A percentile compares a stretch with the other conserved stretches of the same genome.
phyloP scores from a whole-genome alignment of 2,797 vertebrate species.

The Huso huso region DNA sequence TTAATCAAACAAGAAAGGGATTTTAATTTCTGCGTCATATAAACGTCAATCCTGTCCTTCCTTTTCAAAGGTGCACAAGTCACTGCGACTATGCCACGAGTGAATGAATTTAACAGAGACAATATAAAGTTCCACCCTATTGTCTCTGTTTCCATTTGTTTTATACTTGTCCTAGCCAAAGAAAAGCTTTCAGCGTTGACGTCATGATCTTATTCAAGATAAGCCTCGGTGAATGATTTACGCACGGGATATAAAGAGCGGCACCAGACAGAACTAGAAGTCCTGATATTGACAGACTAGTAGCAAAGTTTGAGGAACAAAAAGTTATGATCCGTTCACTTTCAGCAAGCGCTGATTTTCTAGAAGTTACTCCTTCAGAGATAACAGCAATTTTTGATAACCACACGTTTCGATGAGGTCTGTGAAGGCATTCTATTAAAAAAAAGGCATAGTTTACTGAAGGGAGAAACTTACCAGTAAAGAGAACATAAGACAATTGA shows the following conservation, averaged over 20 bases:
- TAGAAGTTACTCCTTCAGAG: no score
- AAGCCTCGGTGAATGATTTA: conserved; percentile 37
- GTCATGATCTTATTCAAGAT: conserved; percentile 43
- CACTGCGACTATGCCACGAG: background rate
- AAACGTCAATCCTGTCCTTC: background rate
- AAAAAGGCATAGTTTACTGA: no score
- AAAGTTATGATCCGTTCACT: no score
- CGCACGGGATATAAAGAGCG: conserved; percentile 31
- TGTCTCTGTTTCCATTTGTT: conserved; percentile 11
- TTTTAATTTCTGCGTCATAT: background rate
- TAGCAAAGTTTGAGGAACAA: no score
- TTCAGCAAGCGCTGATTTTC: no score
- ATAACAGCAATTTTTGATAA: no score
- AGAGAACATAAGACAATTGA: no score
- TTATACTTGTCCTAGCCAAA: conserved; percentile 11
- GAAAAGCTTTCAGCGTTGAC: conserved; percentile 39
- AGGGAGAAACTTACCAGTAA: no score
- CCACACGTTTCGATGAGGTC: no score
- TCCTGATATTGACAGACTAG: no score
- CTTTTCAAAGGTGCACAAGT: conserved; percentile 4
- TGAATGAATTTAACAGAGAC: conserved; percentile 12
- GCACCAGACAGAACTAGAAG: background rate
- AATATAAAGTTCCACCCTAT: conserved; percentile 11
- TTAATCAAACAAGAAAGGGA: background rate
- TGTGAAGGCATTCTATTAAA: no score